Evolutionary conservation across 2,888 invertebrate species (phyloP), one percentile per base, ranked within the genome.

Genomic region (Ophion costatus): DNA sequence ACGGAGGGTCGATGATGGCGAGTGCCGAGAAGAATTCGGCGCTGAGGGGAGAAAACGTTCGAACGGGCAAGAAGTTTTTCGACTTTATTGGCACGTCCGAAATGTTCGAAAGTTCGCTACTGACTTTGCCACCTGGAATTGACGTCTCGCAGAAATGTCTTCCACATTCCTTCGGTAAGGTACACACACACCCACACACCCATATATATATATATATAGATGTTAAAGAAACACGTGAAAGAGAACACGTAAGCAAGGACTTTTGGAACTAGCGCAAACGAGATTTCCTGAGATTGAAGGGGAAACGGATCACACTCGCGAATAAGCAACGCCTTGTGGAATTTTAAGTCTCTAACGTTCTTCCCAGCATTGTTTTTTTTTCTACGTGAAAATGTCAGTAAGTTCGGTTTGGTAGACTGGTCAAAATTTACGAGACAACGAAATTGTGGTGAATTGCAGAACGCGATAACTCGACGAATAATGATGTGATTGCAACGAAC

Each of bases 71-170:
- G 45, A 80, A 80, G 74, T 80, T 51, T 51, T 80, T 80, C 45
- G 51, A 11, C 66, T 22, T 74, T 67, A 45, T n/a, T 80, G 29
- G 67, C n/a, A n/a, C 80, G 74, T 42, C 70, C 4, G 70, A 71
- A 70, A 80, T 70, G 69, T 70, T 42, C 57, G 29, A 66, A 75
- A 57, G 38, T 24, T 70, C 42, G 70, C 45, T 57, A 59, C 17
- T 14, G 57, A 66, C 51, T 70, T 75, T 70, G 70, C 42, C 70
- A 57, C 57, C 42, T 79, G 79, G 75, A 79, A 79, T 45, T 70
- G 83, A 83, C 79, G 42, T 73, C 76, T 71, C 51, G 56, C 59
- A 17, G 51, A 14, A 51, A 51, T 14, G 51, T 14, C 51, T 51
- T 51, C 14, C 14, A 17, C 17, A 17, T 51, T 17, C 51, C 17